Evolutionary conservation across 2,113 vertebrate species (phyloP).

Genomic region (Vulpes lagopus): DNA sequence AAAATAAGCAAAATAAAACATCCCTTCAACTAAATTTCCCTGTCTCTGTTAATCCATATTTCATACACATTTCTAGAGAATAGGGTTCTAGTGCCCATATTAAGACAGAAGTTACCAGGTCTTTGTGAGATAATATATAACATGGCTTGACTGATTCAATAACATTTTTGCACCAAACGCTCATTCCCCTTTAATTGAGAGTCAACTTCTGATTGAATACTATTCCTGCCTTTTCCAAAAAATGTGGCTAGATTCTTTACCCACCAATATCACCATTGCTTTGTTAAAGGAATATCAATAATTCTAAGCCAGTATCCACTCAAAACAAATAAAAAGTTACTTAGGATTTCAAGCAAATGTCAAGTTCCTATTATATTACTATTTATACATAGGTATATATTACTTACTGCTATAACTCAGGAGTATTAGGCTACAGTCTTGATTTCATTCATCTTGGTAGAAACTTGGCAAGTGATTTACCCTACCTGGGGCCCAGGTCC

Average conservation of each 20-base stretch:
- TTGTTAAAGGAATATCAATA: neutral
- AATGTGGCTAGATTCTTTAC: neutral
- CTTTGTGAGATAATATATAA: neutral
- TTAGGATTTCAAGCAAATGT: slow-evolving; percentile 47
- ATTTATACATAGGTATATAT: slow-evolving; percentile 17
- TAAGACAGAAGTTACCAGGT: neutral
- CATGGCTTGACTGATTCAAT: neutral
- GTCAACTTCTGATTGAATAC: neutral
- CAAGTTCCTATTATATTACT: slow-evolving; percentile 53
- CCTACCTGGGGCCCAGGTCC: neutral
- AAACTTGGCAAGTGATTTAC: slow-evolving; percentile 54
- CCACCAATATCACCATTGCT: neutral
- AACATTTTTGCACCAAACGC: neutral
- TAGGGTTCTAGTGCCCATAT: fast-evolving
- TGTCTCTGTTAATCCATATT: neutral
- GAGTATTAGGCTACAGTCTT: neutral
- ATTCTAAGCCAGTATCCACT: neutral
- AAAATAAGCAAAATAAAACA: slow-evolving; percentile 11
- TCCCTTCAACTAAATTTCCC: neutral
- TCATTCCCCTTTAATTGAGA: neutral
- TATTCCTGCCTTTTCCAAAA: neutral
- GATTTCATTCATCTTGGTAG: slow-evolving; percentile 53
- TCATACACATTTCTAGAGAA: neutral
- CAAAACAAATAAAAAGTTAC: slow-evolving; percentile 26
- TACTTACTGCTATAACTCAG: neutral